Conservation (phyloP, 2,113 vertebrate genomes). For the Rhinoderma darwinii region DNA sequence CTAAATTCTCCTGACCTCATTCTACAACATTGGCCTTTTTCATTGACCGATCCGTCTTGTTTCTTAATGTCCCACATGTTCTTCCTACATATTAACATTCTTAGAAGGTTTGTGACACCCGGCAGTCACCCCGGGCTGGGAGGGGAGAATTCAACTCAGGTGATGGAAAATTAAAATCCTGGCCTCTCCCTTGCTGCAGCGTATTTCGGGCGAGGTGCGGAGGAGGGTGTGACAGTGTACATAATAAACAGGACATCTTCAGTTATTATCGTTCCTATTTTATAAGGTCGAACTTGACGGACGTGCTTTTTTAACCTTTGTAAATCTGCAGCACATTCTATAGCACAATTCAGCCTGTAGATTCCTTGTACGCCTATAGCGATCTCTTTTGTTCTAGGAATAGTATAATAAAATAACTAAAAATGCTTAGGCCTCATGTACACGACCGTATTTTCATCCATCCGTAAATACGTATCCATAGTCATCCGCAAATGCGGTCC, state of each 20-base stretch:
- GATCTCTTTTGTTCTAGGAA: too few species aligned
- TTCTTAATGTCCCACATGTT: not conserved
- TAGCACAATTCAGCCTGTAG: too few species aligned
- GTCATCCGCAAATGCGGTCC: too few species aligned
- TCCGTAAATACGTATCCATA: too few species aligned
- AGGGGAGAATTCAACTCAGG: not conserved
- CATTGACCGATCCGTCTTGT: not conserved
- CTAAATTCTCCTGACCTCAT: not conserved
- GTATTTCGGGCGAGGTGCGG: not conserved
- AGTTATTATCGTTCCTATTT: not conserved
- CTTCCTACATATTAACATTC: conserved; percentile 12
- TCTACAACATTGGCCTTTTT: not conserved
- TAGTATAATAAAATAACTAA: too few species aligned
- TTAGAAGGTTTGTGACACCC: conserved; percentile 31
- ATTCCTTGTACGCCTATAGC: too few species aligned
- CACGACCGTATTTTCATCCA: too few species aligned
- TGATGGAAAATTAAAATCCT: not conserved
- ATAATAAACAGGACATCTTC: not conserved
- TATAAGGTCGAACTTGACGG: too few species aligned
- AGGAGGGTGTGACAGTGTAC: not conserved
- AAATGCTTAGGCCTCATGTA: too few species aligned
- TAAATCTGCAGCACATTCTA: not conserved
- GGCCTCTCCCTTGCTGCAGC: not conserved
- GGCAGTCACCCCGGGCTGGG: not conserved
- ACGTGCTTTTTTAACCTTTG: too few species aligned